Percentiles rank a stretch among this genome's conserved stretches.
phyloP scores from a whole-genome alignment of 2,888 invertebrate species.

The Dryococelus australis region DNA sequence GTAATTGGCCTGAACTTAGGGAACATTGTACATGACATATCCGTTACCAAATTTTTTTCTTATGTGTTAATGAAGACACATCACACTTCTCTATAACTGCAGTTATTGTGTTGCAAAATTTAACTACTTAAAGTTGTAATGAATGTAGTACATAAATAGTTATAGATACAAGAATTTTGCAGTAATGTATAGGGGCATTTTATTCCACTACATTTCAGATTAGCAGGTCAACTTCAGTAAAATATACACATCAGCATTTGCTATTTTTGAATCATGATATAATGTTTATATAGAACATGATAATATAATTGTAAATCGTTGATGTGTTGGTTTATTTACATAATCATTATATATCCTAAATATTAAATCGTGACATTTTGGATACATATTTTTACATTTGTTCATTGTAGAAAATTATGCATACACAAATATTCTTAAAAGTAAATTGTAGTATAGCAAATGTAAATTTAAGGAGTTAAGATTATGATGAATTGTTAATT shows the following conservation, averaged over 20 bases:
- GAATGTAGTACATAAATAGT: background rate
- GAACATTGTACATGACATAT: constrained; percentile 4
- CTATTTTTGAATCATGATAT: constrained; percentile 42
- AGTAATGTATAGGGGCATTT: constrained; percentile 16
- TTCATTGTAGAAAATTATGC: constrained; percentile 35
- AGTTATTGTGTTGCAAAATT: constrained; percentile 10
- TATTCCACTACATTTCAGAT: constrained; percentile 3
- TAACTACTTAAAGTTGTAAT: constrained; percentile 2
- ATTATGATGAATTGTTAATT: background rate
- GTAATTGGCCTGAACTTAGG: constrained; percentile 7
- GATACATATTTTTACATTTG: constrained; percentile 45
- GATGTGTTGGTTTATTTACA: constrained; percentile 26
- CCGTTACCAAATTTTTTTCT: background rate
- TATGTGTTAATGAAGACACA: background rate
- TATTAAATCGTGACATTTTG: constrained; percentile 34
- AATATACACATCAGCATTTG: constrained; percentile 39
- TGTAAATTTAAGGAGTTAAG: background rate
- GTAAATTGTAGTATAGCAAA: background rate
- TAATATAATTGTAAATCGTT: background rate
- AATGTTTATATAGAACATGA: constrained; percentile 12
- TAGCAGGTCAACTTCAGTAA: background rate
- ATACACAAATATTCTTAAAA: constrained; percentile 10
- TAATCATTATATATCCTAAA: constrained; percentile 26
- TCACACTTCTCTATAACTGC: background rate
- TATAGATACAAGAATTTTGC: background rate